These are phyloP conservation scores for Anastrepha ludens DNA, from an alignment of 1,140 invertebrate species.

Conservation along the genomic window DNA sequence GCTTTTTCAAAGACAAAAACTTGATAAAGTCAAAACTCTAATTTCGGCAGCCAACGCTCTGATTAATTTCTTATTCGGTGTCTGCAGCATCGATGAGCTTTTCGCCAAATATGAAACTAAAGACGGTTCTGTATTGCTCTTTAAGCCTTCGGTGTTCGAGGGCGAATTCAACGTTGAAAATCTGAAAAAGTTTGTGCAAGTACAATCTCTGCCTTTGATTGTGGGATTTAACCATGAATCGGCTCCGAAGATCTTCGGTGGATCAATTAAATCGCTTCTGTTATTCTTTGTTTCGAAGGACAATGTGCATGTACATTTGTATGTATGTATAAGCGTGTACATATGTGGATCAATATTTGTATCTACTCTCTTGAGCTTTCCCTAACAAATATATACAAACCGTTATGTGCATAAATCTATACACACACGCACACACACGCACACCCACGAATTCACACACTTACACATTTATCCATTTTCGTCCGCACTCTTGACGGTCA, in stretches of 20 bases:
- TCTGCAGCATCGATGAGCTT: conserved; percentile 86
- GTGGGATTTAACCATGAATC: conserved; percentile 99
- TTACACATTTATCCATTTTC: not conserved
- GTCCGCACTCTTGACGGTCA: not conserved
- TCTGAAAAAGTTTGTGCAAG: conserved; percentile 89
- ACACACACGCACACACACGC: not conserved
- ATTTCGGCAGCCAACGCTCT: conserved; percentile 84
- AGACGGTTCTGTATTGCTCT: conserved; percentile 69
- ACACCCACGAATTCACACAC: not conserved
- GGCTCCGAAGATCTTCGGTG: conserved; percentile 97
- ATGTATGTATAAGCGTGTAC: not conserved
- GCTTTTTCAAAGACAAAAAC: conserved; percentile 94
- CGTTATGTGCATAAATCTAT: not conserved
- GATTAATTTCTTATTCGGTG: conserved; percentile 93
- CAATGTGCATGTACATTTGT: no score
- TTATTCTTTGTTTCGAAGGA: conserved; percentile 96
- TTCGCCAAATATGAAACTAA: conserved; percentile 75
- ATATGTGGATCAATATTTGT: not conserved
- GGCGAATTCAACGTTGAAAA: conserved; percentile 81
- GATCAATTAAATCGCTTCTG: conserved; percentile 97
- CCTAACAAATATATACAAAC: not conserved
- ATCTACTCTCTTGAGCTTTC: not conserved
- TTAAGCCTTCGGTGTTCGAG: conserved; percentile 83
- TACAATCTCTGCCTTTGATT: conserved; percentile 92
- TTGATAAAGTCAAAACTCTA: conserved; percentile 89